A percentile compares a stretch with the other conserved stretches of the same genome.
Conservation (phyloP, 2,888 invertebrate species). For the Polymixis lichenea region DNA sequence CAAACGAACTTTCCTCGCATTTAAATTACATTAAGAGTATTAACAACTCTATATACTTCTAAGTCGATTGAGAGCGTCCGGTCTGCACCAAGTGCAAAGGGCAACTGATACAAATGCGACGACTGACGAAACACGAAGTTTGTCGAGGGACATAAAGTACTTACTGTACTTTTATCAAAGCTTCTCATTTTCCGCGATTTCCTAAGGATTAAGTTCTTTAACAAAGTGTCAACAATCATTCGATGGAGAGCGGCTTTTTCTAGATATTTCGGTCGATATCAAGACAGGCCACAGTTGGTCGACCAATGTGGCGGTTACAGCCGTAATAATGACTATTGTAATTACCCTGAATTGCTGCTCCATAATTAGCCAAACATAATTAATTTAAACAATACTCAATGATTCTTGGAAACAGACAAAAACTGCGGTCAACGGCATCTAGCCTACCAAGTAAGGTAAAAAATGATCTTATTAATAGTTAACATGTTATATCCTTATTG, state of each 20-base stretch:
- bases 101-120: too few relatives aligned
- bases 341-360: constrained; percentile 26
- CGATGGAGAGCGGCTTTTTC: not conserved
- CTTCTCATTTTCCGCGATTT: not conserved
- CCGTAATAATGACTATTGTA: constrained; percentile 9
- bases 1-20: too few relatives aligned
- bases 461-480: constrained; percentile 52
- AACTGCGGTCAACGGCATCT: constrained; percentile 70
- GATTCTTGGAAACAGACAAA: constrained; percentile 63
- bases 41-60: too few relatives aligned
- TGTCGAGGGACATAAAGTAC: too few relatives aligned
- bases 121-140: too few relatives aligned
- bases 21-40: too few relatives aligned
- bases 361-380: constrained; percentile 55
- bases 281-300: not conserved
- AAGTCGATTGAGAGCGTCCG: too few relatives aligned
- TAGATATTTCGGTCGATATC: not conserved
- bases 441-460: constrained; percentile 69
- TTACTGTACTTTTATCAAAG: too few relatives aligned
- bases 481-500: constrained; percentile 49
- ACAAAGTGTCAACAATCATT: not conserved
- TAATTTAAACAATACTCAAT: constrained; percentile 57
- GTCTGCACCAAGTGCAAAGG: too few relatives aligned
- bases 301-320: constrained; percentile 12
- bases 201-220: not conserved